These are phyloP conservation scores for Phalacrocorax aristotelis DNA, from an alignment of 2,113 vertebrate genomes.

Conservation along the genomic window DNA sequence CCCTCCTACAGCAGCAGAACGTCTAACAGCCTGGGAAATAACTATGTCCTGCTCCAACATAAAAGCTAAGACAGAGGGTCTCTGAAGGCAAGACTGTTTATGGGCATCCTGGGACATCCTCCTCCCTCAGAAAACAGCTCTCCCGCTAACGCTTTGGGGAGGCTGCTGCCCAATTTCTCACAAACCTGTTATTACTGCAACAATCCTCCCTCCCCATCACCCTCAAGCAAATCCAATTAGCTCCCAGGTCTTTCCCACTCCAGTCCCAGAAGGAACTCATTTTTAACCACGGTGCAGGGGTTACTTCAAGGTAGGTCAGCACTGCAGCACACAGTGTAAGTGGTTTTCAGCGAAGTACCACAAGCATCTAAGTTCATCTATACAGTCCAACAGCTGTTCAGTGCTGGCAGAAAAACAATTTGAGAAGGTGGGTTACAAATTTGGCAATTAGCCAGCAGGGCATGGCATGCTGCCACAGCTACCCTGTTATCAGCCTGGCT, in stretches of 20 bases:
- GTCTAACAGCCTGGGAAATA: neutral
- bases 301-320: neutral
- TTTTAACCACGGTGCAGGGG: neutral
- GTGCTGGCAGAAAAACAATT: neutral
- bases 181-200: neutral
- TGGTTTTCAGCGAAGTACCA: neutral
- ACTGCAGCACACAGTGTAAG: neutral
- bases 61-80: neutral
- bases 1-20: neutral
- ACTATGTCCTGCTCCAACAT: neutral
- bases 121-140: neutral
- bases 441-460: neutral
- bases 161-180: neutral
- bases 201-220: neutral
- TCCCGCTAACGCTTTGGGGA: accelerated
- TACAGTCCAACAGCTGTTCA: neutral
- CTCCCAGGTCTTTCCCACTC: neutral
- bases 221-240: neutral
- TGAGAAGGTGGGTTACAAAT: neutral
- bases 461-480: neutral
- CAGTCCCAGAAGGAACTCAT: neutral
- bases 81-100: neutral
- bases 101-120: neutral
- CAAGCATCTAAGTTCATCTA: neutral
- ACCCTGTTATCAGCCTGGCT: neutral